A percentile compares a stretch with the other conserved stretches of the same genome.
These are phyloP conservation scores for Dermatemys mawii DNA, from an alignment of 2,113 vertebrate genomes.

Conservation along the genomic window DNA sequence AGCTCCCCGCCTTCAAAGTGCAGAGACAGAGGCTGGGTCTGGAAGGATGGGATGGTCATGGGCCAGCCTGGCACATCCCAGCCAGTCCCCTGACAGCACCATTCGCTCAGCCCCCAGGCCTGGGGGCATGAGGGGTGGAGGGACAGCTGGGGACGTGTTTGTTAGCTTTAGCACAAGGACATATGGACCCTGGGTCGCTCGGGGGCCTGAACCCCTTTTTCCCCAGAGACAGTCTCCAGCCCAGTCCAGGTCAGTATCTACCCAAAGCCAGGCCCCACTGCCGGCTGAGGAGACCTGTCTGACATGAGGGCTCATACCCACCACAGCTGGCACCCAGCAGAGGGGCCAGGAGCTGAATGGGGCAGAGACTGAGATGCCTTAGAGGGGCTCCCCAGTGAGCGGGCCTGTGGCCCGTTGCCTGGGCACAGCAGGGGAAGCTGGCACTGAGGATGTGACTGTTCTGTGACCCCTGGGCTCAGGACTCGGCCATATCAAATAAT, in stretches of 20 bases:
- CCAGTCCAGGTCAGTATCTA: not conserved
- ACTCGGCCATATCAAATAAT: not conserved
- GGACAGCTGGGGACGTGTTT: not conserved
- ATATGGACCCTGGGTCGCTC: not conserved
- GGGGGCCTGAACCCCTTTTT: not conserved
- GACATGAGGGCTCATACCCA: not conserved
- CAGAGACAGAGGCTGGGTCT: not conserved
- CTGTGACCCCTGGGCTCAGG: no score
- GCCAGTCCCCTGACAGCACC: not conserved
- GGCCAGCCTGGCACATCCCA: not conserved
- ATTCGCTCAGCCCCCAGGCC: not conserved
- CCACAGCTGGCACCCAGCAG: not conserved
- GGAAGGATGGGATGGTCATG: not conserved
- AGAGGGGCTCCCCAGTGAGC: no score
- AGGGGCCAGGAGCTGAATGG: not conserved
- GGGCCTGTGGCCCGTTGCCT: no score
- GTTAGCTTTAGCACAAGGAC: not conserved
- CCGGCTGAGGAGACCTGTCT: not conserved
- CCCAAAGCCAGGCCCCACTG: not conserved
- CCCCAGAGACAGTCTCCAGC: not conserved
- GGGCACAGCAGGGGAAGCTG: no score
- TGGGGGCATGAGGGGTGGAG: not conserved
- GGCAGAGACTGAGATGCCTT: not conserved
- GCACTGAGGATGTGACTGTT: no score
- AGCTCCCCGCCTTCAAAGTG: fast-evolving